phyloP scores from a whole-genome alignment of 2,113 vertebrate genomes.

The Cyprinus carpio region DNA sequence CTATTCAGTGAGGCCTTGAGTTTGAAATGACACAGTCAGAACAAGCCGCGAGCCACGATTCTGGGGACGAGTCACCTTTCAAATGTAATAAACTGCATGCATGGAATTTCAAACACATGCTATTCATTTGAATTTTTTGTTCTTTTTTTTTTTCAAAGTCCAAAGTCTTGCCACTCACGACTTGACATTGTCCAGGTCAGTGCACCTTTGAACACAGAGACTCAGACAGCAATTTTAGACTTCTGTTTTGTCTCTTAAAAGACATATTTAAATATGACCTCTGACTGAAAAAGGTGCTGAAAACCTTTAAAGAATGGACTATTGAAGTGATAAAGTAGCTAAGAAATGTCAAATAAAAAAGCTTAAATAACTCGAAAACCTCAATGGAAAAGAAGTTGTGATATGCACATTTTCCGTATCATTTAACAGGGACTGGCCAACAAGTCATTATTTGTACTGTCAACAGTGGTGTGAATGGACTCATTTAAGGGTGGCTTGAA shows the following conservation, averaged over 20 bases:
- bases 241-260: constrained; percentile 38
- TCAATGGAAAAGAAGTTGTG: constrained; percentile 4
- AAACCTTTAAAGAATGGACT: constrained; percentile 6
- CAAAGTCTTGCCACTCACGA: constrained; percentile 38
- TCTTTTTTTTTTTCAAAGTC: constrained; percentile 14
- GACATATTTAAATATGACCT: constrained; percentile 42
- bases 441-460: constrained; percentile 8
- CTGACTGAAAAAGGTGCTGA: constrained; percentile 5
- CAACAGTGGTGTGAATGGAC: not conserved
- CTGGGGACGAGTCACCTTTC: constrained; percentile 61
- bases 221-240: constrained; percentile 36
- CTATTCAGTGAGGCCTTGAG: constrained; percentile 65
- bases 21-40: constrained; percentile 64
- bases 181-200: constrained; percentile 60
- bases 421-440: constrained; percentile 2
- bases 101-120: constrained; percentile 29
- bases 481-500: not conserved
- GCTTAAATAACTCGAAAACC: constrained; percentile 9
- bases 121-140: constrained; percentile 32
- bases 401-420: constrained; percentile 23
- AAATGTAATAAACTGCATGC: constrained; percentile 54
- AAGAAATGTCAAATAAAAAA: constrained; percentile 13
- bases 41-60: constrained; percentile 60
- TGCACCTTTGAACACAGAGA: constrained; percentile 49
- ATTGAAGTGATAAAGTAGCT: constrained; percentile 31